phyloP scores from a whole-genome alignment of 2,888 invertebrate genomes.

The Drosophila mulleri region DNA sequence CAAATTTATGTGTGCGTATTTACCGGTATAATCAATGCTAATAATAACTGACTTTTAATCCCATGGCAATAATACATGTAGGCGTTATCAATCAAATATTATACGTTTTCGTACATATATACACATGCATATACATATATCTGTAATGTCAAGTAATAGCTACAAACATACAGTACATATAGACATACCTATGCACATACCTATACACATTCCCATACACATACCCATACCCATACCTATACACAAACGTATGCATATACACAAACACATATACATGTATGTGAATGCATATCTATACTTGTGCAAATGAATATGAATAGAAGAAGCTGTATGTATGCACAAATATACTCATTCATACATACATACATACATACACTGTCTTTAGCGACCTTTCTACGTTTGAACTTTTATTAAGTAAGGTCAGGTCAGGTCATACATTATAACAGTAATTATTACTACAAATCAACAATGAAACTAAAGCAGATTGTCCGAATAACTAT shows the following conservation, averaged over 20 bases:
- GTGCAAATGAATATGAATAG: not conserved
- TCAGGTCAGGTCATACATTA: constrained; percentile 1
- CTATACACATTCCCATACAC: not conserved
- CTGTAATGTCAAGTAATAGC: not conserved
- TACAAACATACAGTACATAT: not conserved
- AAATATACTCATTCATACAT: not conserved
- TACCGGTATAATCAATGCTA: constrained; percentile 33
- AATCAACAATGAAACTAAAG: not conserved
- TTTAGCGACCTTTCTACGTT: not conserved
- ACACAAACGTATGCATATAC: not conserved
- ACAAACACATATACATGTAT: not conserved
- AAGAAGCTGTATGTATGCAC: not conserved
- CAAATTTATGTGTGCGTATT: constrained; percentile 10
- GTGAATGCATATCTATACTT: not conserved
- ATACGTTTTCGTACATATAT: not conserved
- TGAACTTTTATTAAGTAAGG: constrained; percentile 4
- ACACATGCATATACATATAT: not conserved
- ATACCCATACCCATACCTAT: not conserved
- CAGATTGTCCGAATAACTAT: not conserved
- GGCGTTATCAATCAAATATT: not conserved
- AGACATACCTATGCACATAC: not conserved
- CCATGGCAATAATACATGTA: not conserved
- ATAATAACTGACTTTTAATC: not conserved
- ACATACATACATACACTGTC: not conserved
- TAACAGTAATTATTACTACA: not conserved